Percentiles rank a stretch among this genome's conserved stretches.
Evolutionary conservation across 2,113 vertebrate genomes (phyloP).

Genomic region (Podarcis cretensis): DNA sequence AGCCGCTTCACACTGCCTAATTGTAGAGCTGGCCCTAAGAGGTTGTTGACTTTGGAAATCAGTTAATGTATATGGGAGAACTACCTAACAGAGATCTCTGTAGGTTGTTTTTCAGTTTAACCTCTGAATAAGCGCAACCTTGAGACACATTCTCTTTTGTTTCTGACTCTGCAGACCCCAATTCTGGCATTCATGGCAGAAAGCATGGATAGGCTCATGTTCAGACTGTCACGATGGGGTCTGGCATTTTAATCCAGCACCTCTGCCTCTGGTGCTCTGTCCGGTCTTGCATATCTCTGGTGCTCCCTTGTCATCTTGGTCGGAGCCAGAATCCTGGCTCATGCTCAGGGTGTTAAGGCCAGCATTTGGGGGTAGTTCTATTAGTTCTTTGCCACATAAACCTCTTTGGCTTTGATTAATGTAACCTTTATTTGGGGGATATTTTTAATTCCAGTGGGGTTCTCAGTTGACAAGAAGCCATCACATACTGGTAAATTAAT

Average conservation of each 20-base stretch:
- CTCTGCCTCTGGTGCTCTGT: too few species aligned
- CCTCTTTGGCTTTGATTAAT: conserved; percentile 61
- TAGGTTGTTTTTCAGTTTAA: too few species aligned
- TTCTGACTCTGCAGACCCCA: neutral
- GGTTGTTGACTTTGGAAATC: neutral
- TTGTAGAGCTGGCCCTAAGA: neutral
- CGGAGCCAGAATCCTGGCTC: neutral
- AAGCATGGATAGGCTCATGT: neutral
- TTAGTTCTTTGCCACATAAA: conserved; percentile 60
- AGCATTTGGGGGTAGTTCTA: conserved; percentile 52
- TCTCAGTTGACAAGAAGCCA: conserved; percentile 54
- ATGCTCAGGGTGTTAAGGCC: neutral
- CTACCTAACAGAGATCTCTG: too few species aligned
- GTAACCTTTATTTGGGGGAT: conserved; percentile 46
- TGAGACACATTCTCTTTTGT: too few species aligned
- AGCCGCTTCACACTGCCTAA: too few species aligned
- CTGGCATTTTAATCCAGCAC: too few species aligned
- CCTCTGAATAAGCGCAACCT: too few species aligned
- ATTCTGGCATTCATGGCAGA: neutral
- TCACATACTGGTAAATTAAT: conserved; percentile 43
- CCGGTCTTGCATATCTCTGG: neutral
- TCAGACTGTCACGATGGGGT: neutral
- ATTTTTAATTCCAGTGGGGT: conserved; percentile 63
- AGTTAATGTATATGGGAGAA: too few species aligned
- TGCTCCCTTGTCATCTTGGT: neutral